These are phyloP conservation scores for Habrosyne pyritoides DNA, from an alignment of 2,888 invertebrate species.

Conservation along the genomic window DNA sequence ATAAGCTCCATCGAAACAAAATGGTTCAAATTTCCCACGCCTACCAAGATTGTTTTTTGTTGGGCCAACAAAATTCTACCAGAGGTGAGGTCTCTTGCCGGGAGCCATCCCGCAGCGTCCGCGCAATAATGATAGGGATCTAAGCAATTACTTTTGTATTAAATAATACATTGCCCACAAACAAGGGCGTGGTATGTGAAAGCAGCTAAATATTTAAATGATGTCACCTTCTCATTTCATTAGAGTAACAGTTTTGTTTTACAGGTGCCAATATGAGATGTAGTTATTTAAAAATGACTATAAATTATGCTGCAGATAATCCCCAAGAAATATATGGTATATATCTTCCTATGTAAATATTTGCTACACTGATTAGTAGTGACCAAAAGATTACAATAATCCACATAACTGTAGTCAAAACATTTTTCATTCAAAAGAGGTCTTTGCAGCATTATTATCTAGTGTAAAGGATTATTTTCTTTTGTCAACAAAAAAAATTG, in stretches of 20 bases:
- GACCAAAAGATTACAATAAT: too few relatives aligned
- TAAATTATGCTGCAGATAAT: background rate
- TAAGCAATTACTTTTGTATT: conserved; percentile 68
- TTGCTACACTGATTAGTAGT: background rate
- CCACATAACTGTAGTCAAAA: too few relatives aligned
- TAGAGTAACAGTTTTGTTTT: conserved; percentile 19
- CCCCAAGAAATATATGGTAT: background rate
- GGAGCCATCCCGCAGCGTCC: conserved; percentile 63
- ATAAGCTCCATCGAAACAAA: conserved; percentile 51
- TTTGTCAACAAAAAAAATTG: background rate
- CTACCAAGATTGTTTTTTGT: conserved; percentile 51
- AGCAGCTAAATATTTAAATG: conserved; percentile 49
- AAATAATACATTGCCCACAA: conserved; percentile 56
- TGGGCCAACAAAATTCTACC: conserved; percentile 43
- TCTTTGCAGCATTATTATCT: background rate
- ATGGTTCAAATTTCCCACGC: conserved; percentile 61
- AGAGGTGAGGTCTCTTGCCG: conserved; percentile 56
- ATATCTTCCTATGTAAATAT: background rate
- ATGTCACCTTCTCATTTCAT: conserved; percentile 42
- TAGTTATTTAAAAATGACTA: background rate
- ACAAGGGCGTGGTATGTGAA: conserved; percentile 52
- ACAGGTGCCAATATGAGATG: conserved; percentile 8
- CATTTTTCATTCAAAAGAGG: background rate
- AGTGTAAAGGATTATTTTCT: background rate
- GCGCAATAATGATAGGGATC: conserved; percentile 76